A percentile compares a stretch with the other conserved stretches of the same genome.
These are phyloP conservation scores for Acipenser ruthenus DNA, from an alignment of 2,797 vertebrate species.

Conservation along the genomic window DNA sequence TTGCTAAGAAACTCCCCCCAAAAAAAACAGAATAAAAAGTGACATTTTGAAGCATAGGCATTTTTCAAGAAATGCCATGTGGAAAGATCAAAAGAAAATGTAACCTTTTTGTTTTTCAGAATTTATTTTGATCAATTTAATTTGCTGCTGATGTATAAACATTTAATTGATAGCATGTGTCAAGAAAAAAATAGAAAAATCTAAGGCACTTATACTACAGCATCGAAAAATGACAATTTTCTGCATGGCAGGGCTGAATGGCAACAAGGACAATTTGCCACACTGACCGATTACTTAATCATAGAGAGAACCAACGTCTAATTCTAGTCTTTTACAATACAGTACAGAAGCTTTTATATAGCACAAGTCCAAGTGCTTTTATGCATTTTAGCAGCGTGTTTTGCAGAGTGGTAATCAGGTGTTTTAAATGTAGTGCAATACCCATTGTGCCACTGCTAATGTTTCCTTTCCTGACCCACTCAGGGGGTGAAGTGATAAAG, in stretches of 20 bases:
- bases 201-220: slow-evolving; percentile 24
- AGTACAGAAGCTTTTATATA: no score
- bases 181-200: slow-evolving; percentile 24
- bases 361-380: no score
- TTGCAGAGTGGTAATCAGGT: no score
- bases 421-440: no score
- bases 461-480: slow-evolving; percentile 26
- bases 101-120: slow-evolving; percentile 20
- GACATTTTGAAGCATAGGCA: neutral
- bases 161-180: slow-evolving; percentile 49
- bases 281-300: slow-evolving; percentile 16
- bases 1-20: no score
- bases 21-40: no score
- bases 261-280: slow-evolving; percentile 23
- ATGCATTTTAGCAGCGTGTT: no score
- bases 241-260: slow-evolving; percentile 10
- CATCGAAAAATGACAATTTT: neutral
- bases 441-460: neutral
- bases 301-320: slow-evolving; percentile 1
- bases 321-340: neutral
- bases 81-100: slow-evolving; percentile 20
- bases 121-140: slow-evolving; percentile 12
- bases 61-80: neutral
- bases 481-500: slow-evolving; percentile 87
- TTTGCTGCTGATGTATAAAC: slow-evolving; percentile 26